phyloP scores from a whole-genome alignment of 2,113 vertebrate species.

The Triplophysa dalaica region DNA sequence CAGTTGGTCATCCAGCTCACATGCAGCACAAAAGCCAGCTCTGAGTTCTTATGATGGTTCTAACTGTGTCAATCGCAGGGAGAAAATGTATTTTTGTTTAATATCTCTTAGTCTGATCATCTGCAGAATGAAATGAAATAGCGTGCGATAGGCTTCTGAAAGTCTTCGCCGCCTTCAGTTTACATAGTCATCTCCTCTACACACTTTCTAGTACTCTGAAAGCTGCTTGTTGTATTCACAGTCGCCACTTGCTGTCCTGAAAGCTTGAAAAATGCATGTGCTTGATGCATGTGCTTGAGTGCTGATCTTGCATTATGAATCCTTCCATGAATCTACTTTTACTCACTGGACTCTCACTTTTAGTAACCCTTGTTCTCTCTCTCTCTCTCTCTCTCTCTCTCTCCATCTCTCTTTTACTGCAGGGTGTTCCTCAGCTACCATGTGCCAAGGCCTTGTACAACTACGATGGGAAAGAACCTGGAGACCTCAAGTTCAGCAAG shows the following conservation, averaged over 20 bases:
- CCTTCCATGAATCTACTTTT: constrained; percentile 52
- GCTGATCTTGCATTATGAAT: constrained; percentile 51
- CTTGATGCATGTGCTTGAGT: no score
- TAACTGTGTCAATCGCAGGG: neutral
- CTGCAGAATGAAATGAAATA: neutral
- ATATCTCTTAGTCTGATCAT: neutral
- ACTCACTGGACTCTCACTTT: constrained; percentile 5
- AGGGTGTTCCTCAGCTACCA: constrained; percentile 93
- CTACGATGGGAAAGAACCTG: constrained; percentile 96
- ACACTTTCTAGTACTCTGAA: neutral
- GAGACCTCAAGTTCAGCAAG: constrained; percentile 97
- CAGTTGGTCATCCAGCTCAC: neutral
- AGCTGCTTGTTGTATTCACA: neutral
- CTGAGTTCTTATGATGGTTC: constrained; percentile 17
- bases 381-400: neutral
- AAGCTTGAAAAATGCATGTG: constrained; percentile 43
- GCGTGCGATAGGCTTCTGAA: constrained; percentile 25
- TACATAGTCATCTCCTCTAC: neutral
- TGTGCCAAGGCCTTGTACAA: constrained; percentile 98
- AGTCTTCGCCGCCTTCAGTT: neutral
- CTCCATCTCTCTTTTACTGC: constrained; percentile 12
- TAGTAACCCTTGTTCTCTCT: neutral
- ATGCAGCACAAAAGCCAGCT: constrained; percentile 4
- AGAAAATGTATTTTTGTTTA: constrained; percentile 9
- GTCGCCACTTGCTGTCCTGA: constrained; percentile 3